Percentiles rank a stretch among this genome's conserved stretches.
phyloP scores from a whole-genome alignment of 2,888 invertebrate genomes.

The Monoplex corrugatus region DNA sequence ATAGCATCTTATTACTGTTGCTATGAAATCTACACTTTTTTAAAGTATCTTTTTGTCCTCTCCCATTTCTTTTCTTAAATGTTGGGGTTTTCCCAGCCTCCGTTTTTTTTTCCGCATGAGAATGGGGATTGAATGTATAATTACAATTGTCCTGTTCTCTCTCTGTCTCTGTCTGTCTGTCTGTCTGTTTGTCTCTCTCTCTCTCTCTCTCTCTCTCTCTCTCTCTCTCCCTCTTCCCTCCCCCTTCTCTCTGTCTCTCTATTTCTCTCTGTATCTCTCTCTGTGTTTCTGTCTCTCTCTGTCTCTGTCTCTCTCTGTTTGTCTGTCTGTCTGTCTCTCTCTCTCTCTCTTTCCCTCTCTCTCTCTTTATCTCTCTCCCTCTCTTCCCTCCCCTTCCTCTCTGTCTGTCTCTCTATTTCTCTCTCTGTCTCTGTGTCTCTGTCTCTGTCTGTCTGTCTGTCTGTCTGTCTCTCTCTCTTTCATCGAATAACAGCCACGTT shows the following conservation, averaged over 20 bases:
- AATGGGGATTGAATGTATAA: too few relatives aligned
- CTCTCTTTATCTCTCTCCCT: neutral
- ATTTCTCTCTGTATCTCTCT: neutral
- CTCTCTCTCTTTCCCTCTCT: neutral
- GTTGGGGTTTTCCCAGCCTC: too few relatives aligned
- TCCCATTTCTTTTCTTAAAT: too few relatives aligned
- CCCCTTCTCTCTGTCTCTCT: constrained; percentile 13
- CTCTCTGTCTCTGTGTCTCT: constrained; percentile 4
- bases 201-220: constrained; percentile 28
- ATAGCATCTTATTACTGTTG: too few relatives aligned
- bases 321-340: constrained; percentile 28
- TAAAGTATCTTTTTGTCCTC: too few relatives aligned
- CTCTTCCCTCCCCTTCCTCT: neutral
- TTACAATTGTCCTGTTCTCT: too few relatives aligned
- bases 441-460: neutral
- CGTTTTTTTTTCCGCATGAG: too few relatives aligned
- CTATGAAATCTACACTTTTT: too few relatives aligned
- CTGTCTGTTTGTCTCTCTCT: constrained; percentile 12
- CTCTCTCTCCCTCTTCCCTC: constrained; percentile 28
- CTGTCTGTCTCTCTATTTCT: constrained; percentile 2
- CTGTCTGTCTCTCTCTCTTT: neutral
- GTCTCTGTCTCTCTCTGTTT: neutral
- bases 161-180: too few relatives aligned
- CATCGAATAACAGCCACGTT: too few relatives aligned
- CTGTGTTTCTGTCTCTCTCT: neutral